Percentiles rank a stretch among this genome's conserved stretches.
Conservation (phyloP, 2,113 vertebrate species). For the Rhombomys opimus region DNA sequence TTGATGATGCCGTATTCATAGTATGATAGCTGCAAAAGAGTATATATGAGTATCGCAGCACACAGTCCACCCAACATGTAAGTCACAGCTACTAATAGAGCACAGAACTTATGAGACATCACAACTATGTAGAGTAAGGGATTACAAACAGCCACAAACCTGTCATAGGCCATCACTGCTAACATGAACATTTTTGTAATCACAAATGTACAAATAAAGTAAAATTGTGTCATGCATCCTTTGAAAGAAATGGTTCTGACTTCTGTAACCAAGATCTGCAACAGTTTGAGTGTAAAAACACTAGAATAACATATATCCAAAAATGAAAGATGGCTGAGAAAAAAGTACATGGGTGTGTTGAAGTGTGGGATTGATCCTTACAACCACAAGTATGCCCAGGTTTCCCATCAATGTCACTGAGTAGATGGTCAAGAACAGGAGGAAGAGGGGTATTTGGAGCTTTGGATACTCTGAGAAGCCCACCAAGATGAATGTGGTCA, state of each 20-base stretch:
- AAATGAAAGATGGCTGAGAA: neutral
- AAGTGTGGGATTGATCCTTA: neutral
- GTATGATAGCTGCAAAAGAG: neutral
- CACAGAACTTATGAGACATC: neutral
- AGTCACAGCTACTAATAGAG: neutral
- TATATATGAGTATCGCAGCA: neutral
- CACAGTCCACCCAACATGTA: neutral
- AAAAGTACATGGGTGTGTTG: neutral
- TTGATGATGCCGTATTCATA: neutral
- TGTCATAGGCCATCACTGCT: neutral
- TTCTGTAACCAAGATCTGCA: neutral
- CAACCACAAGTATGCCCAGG: neutral
- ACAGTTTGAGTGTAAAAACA: neutral
- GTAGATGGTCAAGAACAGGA: neutral
- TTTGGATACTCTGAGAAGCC: neutral
- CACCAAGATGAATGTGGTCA: neutral
- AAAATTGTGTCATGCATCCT: neutral
- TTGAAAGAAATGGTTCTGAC: neutral
- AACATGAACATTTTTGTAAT: constrained; percentile 1
- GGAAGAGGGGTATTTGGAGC: neutral
- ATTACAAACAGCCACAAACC: neutral
- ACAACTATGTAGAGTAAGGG: neutral
- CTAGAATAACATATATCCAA: neutral
- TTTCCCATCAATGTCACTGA: neutral
- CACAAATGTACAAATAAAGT: neutral